phyloP scores from a whole-genome alignment of 2,797 vertebrate species.

The Pseudotriccus pelzelni region DNA sequence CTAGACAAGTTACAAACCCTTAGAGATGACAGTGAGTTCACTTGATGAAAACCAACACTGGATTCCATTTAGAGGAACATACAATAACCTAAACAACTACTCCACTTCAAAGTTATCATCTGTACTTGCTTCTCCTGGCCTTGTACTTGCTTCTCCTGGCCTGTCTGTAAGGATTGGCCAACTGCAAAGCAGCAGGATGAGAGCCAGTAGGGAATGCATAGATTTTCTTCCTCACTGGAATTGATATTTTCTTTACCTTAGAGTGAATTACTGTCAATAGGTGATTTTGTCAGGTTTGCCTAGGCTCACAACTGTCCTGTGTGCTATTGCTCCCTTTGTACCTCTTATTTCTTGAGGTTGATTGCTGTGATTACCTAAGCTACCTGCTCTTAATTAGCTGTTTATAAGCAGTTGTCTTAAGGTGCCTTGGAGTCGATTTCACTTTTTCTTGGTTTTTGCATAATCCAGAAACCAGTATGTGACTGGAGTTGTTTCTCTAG shows the following conservation, averaged over 20 bases:
- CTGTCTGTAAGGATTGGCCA: not conserved
- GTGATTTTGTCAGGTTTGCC: not conserved
- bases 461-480: not conserved
- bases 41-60: not conserved
- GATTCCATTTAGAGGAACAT: not conserved
- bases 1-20: not conserved
- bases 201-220: not conserved
- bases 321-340: not conserved
- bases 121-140: not conserved
- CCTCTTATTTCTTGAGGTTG: not conserved
- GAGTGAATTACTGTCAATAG: not conserved
- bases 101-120: not conserved
- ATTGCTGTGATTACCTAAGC: not conserved
- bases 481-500: not conserved
- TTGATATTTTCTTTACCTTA: not conserved
- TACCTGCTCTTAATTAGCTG: not conserved
- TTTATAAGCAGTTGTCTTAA: not conserved
- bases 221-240: not conserved
- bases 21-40: not conserved
- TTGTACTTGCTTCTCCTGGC: not conserved
- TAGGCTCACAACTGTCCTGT: not conserved
- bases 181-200: not conserved
- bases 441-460: not conserved
- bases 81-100: not conserved
- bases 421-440: not conserved